Evolutionary conservation across 2,888 invertebrate genomes (phyloP).

Genomic region (Ophion ellenae): DNA sequence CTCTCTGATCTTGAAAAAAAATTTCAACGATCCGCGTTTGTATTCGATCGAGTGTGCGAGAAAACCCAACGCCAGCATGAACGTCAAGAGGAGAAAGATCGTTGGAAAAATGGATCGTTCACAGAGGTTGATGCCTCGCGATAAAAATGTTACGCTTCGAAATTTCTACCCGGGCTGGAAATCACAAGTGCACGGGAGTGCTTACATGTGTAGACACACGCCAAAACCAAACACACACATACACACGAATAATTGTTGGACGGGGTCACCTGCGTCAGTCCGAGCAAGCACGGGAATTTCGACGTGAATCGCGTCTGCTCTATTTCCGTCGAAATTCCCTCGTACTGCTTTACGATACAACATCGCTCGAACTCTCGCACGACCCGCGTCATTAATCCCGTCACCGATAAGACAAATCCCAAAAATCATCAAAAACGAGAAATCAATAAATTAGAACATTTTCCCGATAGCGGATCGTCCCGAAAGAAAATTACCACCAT

Average conservation of each 20-base stretch:
- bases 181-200: constrained; percentile 29
- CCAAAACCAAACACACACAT: constrained; percentile 7
- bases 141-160: constrained; percentile 76
- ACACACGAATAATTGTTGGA: constrained; percentile 32
- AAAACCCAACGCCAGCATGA: constrained; percentile 55
- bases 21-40: not conserved
- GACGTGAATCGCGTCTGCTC: constrained; percentile 37
- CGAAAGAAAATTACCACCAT: not conserved
- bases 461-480: not conserved
- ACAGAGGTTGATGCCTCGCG: constrained; percentile 43
- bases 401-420: constrained; percentile 49
- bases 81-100: constrained; percentile 68
- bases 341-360: constrained; percentile 26
- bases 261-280: constrained; percentile 54
- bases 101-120: constrained; percentile 67
- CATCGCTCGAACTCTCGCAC: constrained; percentile 40
- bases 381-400: constrained; percentile 47
- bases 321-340: constrained; percentile 54
- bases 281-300: constrained; percentile 45
- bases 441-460: constrained; percentile 2
- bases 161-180: constrained; percentile 30
- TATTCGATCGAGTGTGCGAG: not conserved
- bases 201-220: not conserved
- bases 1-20: not conserved
- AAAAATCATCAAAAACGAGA: constrained; percentile 24